Conservation (phyloP, 2,888 invertebrate genomes). For the Caradrina kadenii region DNA sequence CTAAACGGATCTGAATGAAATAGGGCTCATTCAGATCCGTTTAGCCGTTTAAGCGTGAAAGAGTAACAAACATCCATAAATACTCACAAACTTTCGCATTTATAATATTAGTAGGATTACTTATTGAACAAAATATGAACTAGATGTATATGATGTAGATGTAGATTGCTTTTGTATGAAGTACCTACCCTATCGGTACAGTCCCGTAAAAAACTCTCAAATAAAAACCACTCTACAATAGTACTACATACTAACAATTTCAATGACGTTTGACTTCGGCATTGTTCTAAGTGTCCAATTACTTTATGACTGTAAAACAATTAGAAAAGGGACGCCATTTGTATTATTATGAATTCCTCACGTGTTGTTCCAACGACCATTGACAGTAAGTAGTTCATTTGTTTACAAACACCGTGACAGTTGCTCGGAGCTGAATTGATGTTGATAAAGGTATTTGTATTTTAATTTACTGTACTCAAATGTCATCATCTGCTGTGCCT, state of each 20-base stretch:
- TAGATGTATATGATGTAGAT: no score
- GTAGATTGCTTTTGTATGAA: no score
- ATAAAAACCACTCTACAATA: not conserved
- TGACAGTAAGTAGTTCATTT: constrained; percentile 15
- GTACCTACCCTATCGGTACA: no score
- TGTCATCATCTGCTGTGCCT: no score
- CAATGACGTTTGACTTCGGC: not conserved
- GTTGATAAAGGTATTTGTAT: not conserved
- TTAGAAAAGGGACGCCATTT: constrained; percentile 11
- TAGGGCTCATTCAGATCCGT: no score
- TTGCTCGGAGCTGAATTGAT: not conserved
- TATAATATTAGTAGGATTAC: no score
- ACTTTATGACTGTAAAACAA: constrained; percentile 20
- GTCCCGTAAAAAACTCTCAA: no score
- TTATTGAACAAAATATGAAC: no score
- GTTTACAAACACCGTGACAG: constrained; percentile 30
- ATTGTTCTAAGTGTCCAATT: constrained; percentile 39
- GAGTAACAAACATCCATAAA: no score
- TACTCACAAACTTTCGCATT: no score
- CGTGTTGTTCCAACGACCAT: constrained; percentile 8
- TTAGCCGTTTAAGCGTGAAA: no score
- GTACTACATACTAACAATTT: not conserved
- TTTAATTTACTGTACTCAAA: not conserved
- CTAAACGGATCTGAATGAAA: no score
- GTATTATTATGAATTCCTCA: constrained; percentile 33